These are phyloP conservation scores for Raphicerus campestris DNA, from an alignment of 2,113 vertebrate species.

Conservation along the genomic window DNA sequence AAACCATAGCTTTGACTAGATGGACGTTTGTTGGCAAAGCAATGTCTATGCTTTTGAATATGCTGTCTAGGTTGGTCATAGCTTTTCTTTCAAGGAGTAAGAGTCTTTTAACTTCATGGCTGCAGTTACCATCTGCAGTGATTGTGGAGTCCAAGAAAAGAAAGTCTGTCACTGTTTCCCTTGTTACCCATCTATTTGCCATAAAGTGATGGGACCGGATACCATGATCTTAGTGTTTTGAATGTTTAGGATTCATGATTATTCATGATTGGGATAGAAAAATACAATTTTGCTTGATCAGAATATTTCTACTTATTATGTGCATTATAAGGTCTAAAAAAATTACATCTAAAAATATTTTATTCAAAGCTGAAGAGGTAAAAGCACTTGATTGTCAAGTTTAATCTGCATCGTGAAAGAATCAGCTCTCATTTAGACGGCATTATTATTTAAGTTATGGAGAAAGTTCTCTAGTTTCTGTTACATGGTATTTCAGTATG, in stretches of 20 bases:
- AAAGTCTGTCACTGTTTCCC: neutral
- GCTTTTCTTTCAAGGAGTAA: neutral
- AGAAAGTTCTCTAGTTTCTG: slow-evolving; percentile 3
- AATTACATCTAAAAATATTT: neutral
- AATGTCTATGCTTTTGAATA: neutral
- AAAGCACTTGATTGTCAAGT: neutral
- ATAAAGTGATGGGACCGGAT: neutral
- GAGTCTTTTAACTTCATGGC: neutral
- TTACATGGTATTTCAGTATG: neutral
- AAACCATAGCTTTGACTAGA: neutral
- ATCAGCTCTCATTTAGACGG: neutral
- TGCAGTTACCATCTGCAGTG: neutral
- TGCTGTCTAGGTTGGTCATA: neutral
- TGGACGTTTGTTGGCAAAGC: neutral
- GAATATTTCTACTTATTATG: slow-evolving; percentile 12
- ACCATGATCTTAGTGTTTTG: neutral
- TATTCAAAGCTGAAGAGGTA: neutral
- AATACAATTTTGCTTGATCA: neutral
- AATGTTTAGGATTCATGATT: neutral
- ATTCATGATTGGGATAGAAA: slow-evolving; percentile 17
- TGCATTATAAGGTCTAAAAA: neutral
- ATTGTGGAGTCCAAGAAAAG: neutral
- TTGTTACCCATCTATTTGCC: neutral
- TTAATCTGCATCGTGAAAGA: neutral
- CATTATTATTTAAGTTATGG: neutral